Base-by-base conservation (phyloP, 2,113 vertebrate species). In the Caloenas nicobarica region DNA sequence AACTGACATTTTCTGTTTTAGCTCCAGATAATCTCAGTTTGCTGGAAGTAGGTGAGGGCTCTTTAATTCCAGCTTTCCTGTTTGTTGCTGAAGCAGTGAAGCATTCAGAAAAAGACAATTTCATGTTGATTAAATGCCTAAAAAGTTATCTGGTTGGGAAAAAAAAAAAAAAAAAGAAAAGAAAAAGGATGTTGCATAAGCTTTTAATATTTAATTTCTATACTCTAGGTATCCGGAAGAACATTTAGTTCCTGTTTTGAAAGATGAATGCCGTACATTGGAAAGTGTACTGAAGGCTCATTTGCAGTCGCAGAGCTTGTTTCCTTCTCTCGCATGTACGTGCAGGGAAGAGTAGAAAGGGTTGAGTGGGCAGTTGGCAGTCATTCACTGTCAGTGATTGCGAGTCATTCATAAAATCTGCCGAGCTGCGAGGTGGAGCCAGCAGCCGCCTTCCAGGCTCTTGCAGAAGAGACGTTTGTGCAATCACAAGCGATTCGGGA, bases 361-460 rank as follows among this genome's bases (percentile, higher is more conserved):
- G 95, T 94, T 98, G 97, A 98, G 97, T 98, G 98, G 98, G 98
- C 97, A 98, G 97, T 98, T 98, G 98, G 97, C 98, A 98, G 97
- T 93, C 96, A 96, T 96, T 98, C 96, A 94, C 69, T 34, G 94
- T 89, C 96, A 97, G 96, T 98, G 98, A 98, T 98, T 98, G 92
- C 98, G 93, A 97, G 91, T 97, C 97, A 98, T 98, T 98, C 98
- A 98, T 98, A 98, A 98, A 98, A 98, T 48, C 93, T 95, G 96
- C 91, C 86, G 91, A 72, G 71, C 84, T 36, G 74, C 85, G 97
- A 97, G 98, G 97, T 18, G 94, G 97, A 97, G 97, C 96, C 96
- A 90, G 61, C 94, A 95, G 83, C 42, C 65, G 71, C 95, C 96
- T 96, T 77, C 81, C 91, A 97, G 97, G 50, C 93, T 82, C 82